Percentiles rank a stretch among this genome's conserved stretches.
phyloP scores from a whole-genome alignment of 2,797 vertebrate genomes.

The Dryobates pubescens region DNA sequence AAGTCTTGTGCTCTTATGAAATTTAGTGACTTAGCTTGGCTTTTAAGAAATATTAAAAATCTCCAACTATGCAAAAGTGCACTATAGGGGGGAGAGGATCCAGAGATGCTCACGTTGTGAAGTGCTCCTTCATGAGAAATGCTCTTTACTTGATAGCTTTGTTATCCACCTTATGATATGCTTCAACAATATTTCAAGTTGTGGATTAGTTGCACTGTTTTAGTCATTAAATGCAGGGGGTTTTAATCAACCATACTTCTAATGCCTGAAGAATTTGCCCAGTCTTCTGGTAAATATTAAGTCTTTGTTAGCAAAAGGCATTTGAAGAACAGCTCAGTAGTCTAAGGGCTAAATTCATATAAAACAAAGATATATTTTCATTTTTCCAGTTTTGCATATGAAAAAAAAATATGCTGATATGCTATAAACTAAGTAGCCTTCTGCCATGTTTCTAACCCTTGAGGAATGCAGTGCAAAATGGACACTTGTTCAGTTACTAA shows the following conservation, averaged over 20 bases:
- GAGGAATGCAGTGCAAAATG: slow-evolving; percentile 68
- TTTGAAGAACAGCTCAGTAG: slow-evolving; percentile 62
- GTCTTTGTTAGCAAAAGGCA: slow-evolving; percentile 70
- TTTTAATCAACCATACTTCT: slow-evolving; percentile 61
- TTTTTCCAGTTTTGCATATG: slow-evolving; percentile 42
- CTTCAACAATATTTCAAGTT: slow-evolving; percentile 66
- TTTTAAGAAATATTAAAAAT: slow-evolving; percentile 70
- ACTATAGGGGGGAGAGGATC: slow-evolving; percentile 11
- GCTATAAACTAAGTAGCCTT: slow-evolving; percentile 58
- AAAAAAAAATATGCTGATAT: slow-evolving; percentile 62
- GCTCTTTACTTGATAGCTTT: slow-evolving; percentile 41
- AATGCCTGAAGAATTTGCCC: slow-evolving; percentile 72
- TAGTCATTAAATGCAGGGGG: slow-evolving; percentile 71
- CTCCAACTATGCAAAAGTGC: slow-evolving; percentile 44
- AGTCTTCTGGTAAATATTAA: slow-evolving; percentile 71
- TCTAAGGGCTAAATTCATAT: slow-evolving; percentile 43
- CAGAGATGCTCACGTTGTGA: slow-evolving; percentile 30
- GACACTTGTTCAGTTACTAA: slow-evolving; percentile 75
- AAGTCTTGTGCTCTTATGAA: slow-evolving; percentile 49
- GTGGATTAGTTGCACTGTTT: slow-evolving; percentile 64
- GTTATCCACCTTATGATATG: slow-evolving; percentile 31
- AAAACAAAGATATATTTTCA: slow-evolving; percentile 74
- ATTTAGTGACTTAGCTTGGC: slow-evolving; percentile 65
- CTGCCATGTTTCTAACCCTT: slow-evolving; percentile 76
- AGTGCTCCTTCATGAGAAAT: slow-evolving; percentile 50